A percentile compares a stretch with the other conserved stretches of the same genome.
Conservation (phyloP, 1,140 invertebrate genomes). For the Cherax quadricarinatus region DNA sequence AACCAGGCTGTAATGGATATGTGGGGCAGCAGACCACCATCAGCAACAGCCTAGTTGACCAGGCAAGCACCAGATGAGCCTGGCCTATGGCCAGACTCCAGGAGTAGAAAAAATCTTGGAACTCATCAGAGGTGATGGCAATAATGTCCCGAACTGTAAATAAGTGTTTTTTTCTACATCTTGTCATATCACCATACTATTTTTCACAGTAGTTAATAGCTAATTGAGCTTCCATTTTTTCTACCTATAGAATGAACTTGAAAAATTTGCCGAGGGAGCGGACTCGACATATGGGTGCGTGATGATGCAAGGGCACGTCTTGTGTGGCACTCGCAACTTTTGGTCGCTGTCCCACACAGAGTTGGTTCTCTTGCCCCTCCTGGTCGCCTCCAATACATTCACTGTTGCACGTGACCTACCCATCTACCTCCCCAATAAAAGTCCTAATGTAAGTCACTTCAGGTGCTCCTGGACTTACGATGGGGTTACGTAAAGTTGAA, state of each 20-base stretch:
- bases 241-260: slow-evolving; percentile 82
- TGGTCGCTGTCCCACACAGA: slow-evolving; percentile 85
- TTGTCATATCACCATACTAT: too few species aligned
- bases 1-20: too few species aligned
- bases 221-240: not conserved
- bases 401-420: slow-evolving; percentile 85
- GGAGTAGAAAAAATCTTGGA: too few species aligned
- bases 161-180: too few species aligned
- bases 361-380: slow-evolving; percentile 84
- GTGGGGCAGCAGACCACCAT: too few species aligned
- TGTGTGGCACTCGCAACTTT: slow-evolving; percentile 88
- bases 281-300: slow-evolving; percentile 88
- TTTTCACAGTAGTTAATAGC: not conserved
- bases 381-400: slow-evolving; percentile 82
- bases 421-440: slow-evolving; percentile 88
- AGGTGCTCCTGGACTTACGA: too few species aligned
- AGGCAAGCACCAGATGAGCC: too few species aligned
- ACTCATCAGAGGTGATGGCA: too few species aligned
- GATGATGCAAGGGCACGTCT: slow-evolving; percentile 85
- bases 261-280: slow-evolving; percentile 85
- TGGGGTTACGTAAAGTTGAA: too few species aligned
- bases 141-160: too few species aligned
- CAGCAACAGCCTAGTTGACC: too few species aligned
- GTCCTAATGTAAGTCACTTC: slow-evolving; percentile 83
- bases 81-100: too few species aligned